Evolutionary conservation across 2,113 vertebrate species (phyloP).

Genomic region (Camelus bactrianus): DNA sequence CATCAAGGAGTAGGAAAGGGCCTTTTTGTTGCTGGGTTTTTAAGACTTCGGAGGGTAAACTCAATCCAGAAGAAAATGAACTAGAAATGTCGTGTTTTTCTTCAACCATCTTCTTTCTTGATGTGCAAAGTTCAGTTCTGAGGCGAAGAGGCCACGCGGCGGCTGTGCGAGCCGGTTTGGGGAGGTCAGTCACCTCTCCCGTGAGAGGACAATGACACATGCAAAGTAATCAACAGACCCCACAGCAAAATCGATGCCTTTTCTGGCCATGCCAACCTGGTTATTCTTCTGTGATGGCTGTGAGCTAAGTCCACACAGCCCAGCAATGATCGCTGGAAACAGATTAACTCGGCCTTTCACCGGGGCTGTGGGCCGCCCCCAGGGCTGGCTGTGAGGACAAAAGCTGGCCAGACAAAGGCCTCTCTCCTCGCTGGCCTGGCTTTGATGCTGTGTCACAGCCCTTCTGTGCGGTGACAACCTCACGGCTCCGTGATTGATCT

Average conservation of each 20-base stretch:
- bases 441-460: conserved; percentile 74
- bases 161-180: neutral
- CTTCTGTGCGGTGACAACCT: conserved; percentile 71
- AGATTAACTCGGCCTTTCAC: conserved; percentile 75
- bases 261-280: neutral
- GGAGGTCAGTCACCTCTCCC: neutral
- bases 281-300: conserved; percentile 77
- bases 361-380: conserved; percentile 48
- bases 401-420: conserved; percentile 59
- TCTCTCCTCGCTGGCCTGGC: conserved; percentile 42
- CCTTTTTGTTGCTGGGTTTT: neutral
- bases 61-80: neutral
- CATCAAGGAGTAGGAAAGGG: neutral
- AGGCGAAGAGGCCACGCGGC: neutral
- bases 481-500: conserved; percentile 70
- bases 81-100: neutral
- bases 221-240: conserved; percentile 19
- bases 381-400: conserved; percentile 67
- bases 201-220: neutral
- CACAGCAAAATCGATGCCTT: conserved; percentile 58
- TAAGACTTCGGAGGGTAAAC: neutral
- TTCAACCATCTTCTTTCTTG: neutral
- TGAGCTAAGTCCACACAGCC: conserved; percentile 49
- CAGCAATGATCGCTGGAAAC: conserved; percentile 65
- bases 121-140: neutral